Evolutionary conservation across 2,797 vertebrate species (phyloP), one percentile per base, ranked within the genome.

Genomic region (Pachyuromys duprasi): DNA sequence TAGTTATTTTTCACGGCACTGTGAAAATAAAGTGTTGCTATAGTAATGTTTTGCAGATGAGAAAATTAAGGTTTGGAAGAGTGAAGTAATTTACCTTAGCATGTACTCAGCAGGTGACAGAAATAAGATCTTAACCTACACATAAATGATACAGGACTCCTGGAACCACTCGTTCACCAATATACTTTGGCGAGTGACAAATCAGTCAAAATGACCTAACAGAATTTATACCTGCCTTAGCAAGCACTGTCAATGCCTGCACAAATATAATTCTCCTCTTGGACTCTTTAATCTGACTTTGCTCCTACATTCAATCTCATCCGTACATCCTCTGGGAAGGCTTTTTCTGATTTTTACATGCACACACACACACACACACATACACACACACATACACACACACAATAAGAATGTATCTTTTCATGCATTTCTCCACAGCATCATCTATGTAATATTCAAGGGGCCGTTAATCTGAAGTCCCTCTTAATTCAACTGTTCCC

Each of bases 111-210:
- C 62, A 82, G 81, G 82, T n/a, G 36, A 79, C 11, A 94, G 80
- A 89, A 84, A 55, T 89, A 79, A 79, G 57, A 91, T 83, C 63
- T 86, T 55, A 92, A 93, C 2, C 7, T 93, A 69, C 94, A n/a
- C 76, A 12, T 93, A 63, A 93, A n/a, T 70, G 53, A 90, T 60
- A 69, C 13, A 90, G 63, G 65, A n/a, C 7, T 42, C 49, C 89
- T 49, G 57, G n/a, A 67, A 53, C 74, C n/a, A 69, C 18, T 84
- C 36, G 95, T 5, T 89, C 33, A 76, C 33, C 33, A 76, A 6
- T 55, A 18, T 53, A 82, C 76, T 67, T 62, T 79, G 62, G 60
- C 82, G 53, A 94, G 49, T 89, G 31, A 55, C 7, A 72, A 95
- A 62, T 20, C 12, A 87, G 75, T 2, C 6, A 18, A 93, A 89